Evolutionary conservation across 2,888 invertebrate species (phyloP), one percentile per base, ranked within the genome.

Genomic region (Geophilus truncorum): DNA sequence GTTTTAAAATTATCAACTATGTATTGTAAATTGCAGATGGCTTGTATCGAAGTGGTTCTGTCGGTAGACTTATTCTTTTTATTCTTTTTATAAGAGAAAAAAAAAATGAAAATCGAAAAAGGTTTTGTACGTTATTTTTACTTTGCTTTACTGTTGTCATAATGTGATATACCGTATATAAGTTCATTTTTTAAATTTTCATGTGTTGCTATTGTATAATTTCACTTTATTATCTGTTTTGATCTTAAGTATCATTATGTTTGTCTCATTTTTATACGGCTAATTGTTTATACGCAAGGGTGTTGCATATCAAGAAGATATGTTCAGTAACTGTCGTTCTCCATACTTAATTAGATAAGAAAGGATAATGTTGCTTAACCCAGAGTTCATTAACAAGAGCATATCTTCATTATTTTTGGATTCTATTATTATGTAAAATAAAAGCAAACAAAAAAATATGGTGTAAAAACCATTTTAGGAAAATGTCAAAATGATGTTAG

Each of bases 1-100:
- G 25, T 82, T 82, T 70, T 82, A 77, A 82, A 51, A 51, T 51
- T 18, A 51, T 51, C 51, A 18, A 21, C 51, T 51, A 21, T 18
- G 18, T 51, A 18, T 51, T n/a, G n/a, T 51, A 18, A 32, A 75
- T 75, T 75, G 76, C 32, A 75, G 76, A n/a, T 51, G 51, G 51
- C 51, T 51, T 51, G 51, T 51, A 18, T 51, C 18, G 51, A 51
- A 51, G 18, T 51, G 51, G 51, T 51, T 51, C 40, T 40, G n/a
- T 40, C 40, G n/a, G 40, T 40, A 40, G 40, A 40, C 10, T 51
- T 51, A 51, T 51, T 51, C 3, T 18, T 51, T 15, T 40, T 40
- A 12, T 40, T 12, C 15, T n/a, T 51, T 51, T 51, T 7, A 51
- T 21, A 18, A 18, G 51, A 51, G 18, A 51, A 51, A 51, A 51